These are phyloP conservation scores for Hydrolagus colliei DNA, from an alignment of 2,797 vertebrate species.

Conservation along the genomic window DNA sequence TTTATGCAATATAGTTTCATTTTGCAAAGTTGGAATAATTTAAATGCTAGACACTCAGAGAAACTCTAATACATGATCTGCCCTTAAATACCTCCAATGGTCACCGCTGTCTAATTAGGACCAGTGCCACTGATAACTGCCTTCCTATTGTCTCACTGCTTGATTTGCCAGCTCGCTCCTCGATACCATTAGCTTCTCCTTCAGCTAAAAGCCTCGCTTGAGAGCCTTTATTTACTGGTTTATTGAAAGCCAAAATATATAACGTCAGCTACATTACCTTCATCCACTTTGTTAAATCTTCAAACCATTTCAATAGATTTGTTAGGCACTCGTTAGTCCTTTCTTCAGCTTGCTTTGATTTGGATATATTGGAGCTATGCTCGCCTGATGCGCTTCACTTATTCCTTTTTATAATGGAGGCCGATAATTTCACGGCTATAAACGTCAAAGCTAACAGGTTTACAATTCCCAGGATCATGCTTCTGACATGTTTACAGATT, in stretches of 20 bases:
- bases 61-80: no score
- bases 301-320: conserved; percentile 6
- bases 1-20: no score
- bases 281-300: conserved; percentile 3
- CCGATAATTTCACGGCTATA: neutral
- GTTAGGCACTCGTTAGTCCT: neutral
- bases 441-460: conserved; percentile 5
- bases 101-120: no score
- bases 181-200: no score
- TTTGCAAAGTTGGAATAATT: no score
- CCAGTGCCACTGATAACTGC: no score
- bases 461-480: conserved; percentile 21
- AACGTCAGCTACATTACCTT: neutral
- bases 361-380: neutral
- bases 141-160: no score
- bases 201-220: no score
- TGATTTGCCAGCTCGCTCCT: no score
- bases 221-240: no score
- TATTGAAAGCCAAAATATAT: neutral
- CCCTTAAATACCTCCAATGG: no score
- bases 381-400: neutral
- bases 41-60: no score
- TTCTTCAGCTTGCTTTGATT: neutral
- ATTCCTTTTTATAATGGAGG: conserved; percentile 5
- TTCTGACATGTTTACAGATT: neutral